Evolutionary conservation across 2,797 vertebrate genomes (phyloP).

Genomic region (Phalloptychus januarius): DNA sequence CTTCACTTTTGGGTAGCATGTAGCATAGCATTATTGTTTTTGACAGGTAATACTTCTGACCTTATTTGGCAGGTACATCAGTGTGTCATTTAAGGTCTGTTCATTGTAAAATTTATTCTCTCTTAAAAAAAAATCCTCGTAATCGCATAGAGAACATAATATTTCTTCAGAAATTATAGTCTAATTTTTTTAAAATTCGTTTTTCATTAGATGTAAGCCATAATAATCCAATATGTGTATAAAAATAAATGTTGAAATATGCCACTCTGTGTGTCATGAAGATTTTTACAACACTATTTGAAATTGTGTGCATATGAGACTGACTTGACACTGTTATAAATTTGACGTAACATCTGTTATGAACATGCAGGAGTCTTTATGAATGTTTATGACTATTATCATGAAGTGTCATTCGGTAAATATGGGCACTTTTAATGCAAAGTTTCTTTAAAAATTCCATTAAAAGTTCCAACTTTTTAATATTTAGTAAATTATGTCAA

Average conservation of each 20-base stretch:
- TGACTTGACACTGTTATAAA: too few species aligned
- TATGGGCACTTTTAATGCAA: too few species aligned
- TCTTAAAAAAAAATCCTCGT: neutral
- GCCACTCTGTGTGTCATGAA: neutral
- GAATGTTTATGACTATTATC: too few species aligned
- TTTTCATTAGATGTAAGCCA: neutral
- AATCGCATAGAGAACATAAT: neutral
- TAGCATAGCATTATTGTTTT: neutral
- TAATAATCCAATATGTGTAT: neutral
- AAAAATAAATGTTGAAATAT: neutral
- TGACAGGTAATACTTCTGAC: neutral
- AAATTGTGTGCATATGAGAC: too few species aligned
- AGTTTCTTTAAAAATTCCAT: too few species aligned
- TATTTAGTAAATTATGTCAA: too few species aligned
- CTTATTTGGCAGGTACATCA: neutral
- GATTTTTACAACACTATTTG: neutral
- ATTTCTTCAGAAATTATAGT: neutral
- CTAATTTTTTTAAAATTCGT: neutral
- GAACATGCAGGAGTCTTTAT: too few species aligned
- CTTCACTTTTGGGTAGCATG: neutral
- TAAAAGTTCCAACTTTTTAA: too few species aligned
- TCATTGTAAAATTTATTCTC: neutral
- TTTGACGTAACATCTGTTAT: too few species aligned
- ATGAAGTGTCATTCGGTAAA: too few species aligned
- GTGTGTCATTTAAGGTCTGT: neutral